Conservation (phyloP, 1,140 invertebrate genomes). For the Saccostrea cuccullata region DNA sequence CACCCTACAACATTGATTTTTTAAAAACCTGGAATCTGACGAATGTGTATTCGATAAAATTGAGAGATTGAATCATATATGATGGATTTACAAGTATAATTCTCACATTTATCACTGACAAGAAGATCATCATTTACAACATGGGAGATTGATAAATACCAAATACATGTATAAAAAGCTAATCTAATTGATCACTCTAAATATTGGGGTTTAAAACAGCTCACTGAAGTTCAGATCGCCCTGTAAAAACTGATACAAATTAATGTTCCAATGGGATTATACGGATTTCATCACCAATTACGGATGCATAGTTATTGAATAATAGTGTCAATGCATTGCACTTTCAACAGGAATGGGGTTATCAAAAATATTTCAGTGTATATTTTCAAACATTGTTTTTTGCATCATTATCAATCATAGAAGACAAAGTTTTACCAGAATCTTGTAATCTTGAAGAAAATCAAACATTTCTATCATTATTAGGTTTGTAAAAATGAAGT, state of each 20-base stretch:
- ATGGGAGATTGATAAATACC: slow-evolving; percentile 12
- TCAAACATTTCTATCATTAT: no score
- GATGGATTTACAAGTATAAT: slow-evolving; percentile 31
- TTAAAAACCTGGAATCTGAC: slow-evolving; percentile 5
- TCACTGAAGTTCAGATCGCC: not conserved
- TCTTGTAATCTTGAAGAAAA: no score
- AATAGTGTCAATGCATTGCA: no score
- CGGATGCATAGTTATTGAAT: no score
- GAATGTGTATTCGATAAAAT: slow-evolving; percentile 25
- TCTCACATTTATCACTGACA: slow-evolving; percentile 29
- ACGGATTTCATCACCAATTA: not conserved
- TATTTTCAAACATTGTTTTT: no score
- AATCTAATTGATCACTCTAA: slow-evolving; percentile 13
- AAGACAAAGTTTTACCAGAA: no score
- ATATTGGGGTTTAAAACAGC: not conserved
- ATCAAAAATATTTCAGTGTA: not conserved
- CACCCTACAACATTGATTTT: not conserved
- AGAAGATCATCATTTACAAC: slow-evolving; percentile 15
- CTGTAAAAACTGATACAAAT: not conserved
- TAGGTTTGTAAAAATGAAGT: no score
- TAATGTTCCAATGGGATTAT: slow-evolving; percentile 24
- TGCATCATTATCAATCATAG: no score
- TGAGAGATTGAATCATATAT: slow-evolving; percentile 15
- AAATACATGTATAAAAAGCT: slow-evolving; percentile 25
- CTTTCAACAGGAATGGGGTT: not conserved